Base-by-base conservation (phyloP, 2,888 invertebrate genomes). In the Ectemnius continuus region DNA sequence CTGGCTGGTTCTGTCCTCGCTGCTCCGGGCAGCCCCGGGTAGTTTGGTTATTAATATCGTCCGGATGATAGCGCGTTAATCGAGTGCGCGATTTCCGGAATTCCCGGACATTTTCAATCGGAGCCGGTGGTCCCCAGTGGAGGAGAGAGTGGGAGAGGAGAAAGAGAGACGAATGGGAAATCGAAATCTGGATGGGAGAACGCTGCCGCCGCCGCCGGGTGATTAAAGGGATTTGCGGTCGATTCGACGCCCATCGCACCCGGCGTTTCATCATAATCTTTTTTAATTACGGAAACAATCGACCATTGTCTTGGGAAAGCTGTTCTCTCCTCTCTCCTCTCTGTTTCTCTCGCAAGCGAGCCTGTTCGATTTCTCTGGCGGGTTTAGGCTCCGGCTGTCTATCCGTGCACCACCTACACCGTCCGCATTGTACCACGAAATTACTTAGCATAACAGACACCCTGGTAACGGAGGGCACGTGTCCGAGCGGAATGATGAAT, bases 11-110 rank as follows among this genome's bases (percentile, higher is more conserved):
- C 23, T 23, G 23, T 23, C 3, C 23, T 23, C 23, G 23, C 23
- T 23, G 23, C 2, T 23, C 23, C 23, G 23, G 23, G 23, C 23
- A 23, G 23, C 23, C 23, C 62, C 57, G 67, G 36, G 66, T 76
- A 68, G 70, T 80, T 80, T 70, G 67, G 78, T 78, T 82, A 82
- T 82, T 82, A 82, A 76, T 80, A 80, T 67, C 70, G 64, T 65
- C 16, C 68, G 74, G 66, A 8, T 36, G 36, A 75, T 67, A 61
- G 56, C 52, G 71, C 61, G 61, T 82, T 82, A 79, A 82, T 75
- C 74, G 69, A 59, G 66, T 61, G 61, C 63, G 18, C 61, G 69
- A 75, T 76, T 75, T 63, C 62, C 48, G 61, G 64, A 65, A 65
- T 46, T 48, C 61, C 28, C 75, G 36, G 75, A 70, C 67, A 65